These are phyloP conservation scores for Triops cancriformis DNA, from an alignment of 1,140 invertebrate species.

Conservation along the genomic window DNA sequence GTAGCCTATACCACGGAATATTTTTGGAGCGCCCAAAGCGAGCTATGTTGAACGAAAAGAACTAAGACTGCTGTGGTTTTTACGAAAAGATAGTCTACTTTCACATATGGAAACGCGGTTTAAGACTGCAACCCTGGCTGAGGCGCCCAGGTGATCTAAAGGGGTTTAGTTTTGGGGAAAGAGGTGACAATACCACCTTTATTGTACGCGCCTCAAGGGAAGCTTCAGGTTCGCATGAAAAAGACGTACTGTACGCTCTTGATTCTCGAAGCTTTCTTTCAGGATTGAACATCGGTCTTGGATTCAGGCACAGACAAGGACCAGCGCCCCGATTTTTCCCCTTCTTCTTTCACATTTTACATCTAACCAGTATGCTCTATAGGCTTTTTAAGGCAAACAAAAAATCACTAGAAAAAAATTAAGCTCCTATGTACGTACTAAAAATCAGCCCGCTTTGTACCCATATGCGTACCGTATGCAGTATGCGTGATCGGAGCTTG, in stretches of 20 bases:
- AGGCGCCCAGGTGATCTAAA: background rate
- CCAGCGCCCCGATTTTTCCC: background rate
- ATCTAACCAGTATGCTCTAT: too few relatives aligned
- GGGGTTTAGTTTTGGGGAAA: background rate
- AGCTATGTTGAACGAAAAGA: background rate
- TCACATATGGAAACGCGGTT: background rate
- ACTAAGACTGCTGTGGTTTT: background rate
- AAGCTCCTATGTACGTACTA: too few relatives aligned
- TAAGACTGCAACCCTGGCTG: background rate
- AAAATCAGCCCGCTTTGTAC: too few relatives aligned
- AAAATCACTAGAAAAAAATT: too few relatives aligned
- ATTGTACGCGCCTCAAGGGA: background rate
- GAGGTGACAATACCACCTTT: constrained; percentile 1
- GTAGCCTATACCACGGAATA: too few relatives aligned
- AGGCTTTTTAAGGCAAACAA: too few relatives aligned
- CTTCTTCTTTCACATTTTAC: background rate
- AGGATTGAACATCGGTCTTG: background rate
- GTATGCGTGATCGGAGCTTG: too few relatives aligned
- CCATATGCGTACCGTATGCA: too few relatives aligned
- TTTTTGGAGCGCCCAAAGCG: too few relatives aligned
- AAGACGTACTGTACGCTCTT: background rate
- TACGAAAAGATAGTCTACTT: background rate
- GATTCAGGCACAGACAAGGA: background rate
- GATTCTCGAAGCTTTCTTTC: background rate
- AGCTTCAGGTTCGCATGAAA: background rate